A percentile compares a stretch with the other conserved stretches of the same genome.
These are phyloP conservation scores for Elymnias hypermnestra DNA, from an alignment of 1,140 invertebrate genomes.

Conservation along the genomic window DNA sequence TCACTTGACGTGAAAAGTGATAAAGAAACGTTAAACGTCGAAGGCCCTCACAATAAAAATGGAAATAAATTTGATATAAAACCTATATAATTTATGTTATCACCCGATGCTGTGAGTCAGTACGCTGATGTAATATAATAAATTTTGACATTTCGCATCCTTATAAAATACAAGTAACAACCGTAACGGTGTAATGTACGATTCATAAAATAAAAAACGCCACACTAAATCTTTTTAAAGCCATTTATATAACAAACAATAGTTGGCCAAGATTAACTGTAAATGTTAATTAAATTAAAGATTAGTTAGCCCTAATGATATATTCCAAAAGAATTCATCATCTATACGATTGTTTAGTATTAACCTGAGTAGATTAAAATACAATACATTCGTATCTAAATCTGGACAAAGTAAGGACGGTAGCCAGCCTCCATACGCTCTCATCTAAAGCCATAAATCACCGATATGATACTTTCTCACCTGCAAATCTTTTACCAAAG, in stretches of 20 bases:
- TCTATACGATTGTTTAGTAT: slow-evolving; percentile 21
- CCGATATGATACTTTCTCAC: slow-evolving; percentile 23
- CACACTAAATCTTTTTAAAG: too few species aligned
- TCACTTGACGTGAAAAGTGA: slow-evolving; percentile 20
- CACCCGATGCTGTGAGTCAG: neutral
- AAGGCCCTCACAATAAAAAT: slow-evolving; percentile 20
- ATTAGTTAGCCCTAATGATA: slow-evolving; percentile 3
- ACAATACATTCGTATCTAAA: slow-evolving; percentile 22
- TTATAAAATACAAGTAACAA: neutral
- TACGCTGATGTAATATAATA: neutral
- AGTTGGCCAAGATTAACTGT: slow-evolving; percentile 14
- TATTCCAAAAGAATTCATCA: slow-evolving; percentile 10
- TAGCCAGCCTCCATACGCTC: slow-evolving; percentile 28
- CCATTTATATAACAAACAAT: slow-evolving; percentile 1
- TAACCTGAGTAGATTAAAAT: slow-evolving; percentile 20
- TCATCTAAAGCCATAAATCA: slow-evolving; percentile 33
- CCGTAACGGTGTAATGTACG: neutral
- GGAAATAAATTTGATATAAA: slow-evolving; percentile 16
- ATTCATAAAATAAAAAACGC: neutral
- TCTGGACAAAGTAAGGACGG: slow-evolving; percentile 30
- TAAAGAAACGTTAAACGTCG: slow-evolving; percentile 14
- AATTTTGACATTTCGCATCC: neutral
- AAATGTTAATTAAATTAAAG: slow-evolving; percentile 24
- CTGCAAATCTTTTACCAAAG: slow-evolving; percentile 18
- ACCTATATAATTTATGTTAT: slow-evolving; percentile 17